Percentiles rank a stretch among this genome's conserved stretches.
Conservation (phyloP, 2,888 invertebrate genomes). For the Monopis laevigella region DNA sequence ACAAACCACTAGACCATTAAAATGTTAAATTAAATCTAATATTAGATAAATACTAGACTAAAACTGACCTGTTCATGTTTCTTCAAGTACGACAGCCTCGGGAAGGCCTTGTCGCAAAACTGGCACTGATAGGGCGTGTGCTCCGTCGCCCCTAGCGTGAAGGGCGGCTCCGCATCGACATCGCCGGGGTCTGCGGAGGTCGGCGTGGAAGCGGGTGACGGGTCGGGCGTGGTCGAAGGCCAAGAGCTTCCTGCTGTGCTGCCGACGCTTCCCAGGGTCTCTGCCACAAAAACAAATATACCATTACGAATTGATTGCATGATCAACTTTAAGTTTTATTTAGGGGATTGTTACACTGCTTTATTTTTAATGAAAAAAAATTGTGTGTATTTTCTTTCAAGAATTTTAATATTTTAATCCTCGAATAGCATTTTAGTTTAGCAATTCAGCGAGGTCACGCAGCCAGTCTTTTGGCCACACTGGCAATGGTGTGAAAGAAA, state of each 20-base stretch:
- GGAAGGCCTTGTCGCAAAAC: constrained; percentile 92
- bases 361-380: no score
- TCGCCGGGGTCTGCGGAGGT: constrained; percentile 73
- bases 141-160: constrained; percentile 74
- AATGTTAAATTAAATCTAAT: neutral
- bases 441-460: no score
- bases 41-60: neutral
- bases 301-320: no score
- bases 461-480: no score
- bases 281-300: no score
- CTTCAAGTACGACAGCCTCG: constrained; percentile 85
- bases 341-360: no score
- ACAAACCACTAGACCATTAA: no score
- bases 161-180: constrained; percentile 70
- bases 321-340: no score
- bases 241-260: constrained; percentile 74
- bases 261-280: constrained; percentile 72
- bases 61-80: constrained; percentile 88
- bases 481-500: no score
- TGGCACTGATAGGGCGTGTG: constrained; percentile 89
- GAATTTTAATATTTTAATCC: no score
- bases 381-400: no score
- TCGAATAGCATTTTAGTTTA: no score
- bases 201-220: constrained; percentile 71
- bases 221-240: constrained; percentile 73